phyloP scores from a whole-genome alignment of 2,113 vertebrate species.

The Serinus canaria region DNA sequence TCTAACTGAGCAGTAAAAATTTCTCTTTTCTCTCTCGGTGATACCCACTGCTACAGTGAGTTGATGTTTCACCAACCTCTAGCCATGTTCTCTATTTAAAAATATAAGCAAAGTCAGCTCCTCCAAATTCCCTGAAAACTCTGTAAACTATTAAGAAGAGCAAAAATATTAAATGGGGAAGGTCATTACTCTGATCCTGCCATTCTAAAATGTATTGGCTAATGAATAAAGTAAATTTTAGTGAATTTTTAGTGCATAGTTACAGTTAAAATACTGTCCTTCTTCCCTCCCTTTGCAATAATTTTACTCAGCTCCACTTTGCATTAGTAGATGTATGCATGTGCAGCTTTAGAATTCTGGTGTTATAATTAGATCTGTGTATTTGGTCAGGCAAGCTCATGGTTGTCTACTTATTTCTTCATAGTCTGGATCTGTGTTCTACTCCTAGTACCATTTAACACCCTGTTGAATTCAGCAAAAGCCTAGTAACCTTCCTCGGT shows the following conservation, averaged over 20 bases:
- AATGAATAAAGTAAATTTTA: conserved; percentile 9
- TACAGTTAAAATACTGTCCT: not conserved
- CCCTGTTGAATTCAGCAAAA: not conserved
- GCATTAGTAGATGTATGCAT: not conserved
- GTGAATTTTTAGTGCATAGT: not conserved
- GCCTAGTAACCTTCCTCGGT: not conserved
- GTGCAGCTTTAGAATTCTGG: not conserved
- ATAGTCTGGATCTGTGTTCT: not conserved
- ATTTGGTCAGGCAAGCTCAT: not conserved
- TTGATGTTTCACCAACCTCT: not conserved
- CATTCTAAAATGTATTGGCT: not conserved
- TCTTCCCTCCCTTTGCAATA: not conserved
- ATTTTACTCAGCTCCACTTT: not conserved
- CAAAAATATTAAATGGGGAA: conserved; percentile 36
- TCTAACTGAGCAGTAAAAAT: not conserved
- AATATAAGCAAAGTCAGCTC: not conserved
- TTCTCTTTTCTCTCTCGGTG: not conserved
- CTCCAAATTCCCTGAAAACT: conserved; percentile 35
- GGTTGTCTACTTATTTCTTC: not conserved
- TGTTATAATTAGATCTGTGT: not conserved
- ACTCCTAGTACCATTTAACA: not conserved
- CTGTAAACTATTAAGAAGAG: not conserved
- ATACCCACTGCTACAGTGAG: not conserved
- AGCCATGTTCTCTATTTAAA: not conserved
- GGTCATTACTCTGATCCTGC: not conserved